A percentile compares a stretch with the other conserved stretches of the same genome.
Conservation (phyloP, 53 echinoderm and acorn worm species). For the Echinometra lucunter region DNA sequence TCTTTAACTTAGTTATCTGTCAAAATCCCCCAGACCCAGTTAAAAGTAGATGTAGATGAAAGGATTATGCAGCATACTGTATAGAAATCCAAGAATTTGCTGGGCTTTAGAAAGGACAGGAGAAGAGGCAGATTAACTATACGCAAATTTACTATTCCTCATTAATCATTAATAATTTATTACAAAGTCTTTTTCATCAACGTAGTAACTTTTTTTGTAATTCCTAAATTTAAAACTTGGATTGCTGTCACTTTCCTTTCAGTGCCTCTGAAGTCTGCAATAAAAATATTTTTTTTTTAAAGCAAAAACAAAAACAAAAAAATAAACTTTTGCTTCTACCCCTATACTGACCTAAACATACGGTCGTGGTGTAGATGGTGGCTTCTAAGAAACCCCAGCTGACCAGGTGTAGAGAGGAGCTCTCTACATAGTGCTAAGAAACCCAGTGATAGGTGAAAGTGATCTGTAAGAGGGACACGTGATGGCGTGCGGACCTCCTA, state of each 20-base stretch:
- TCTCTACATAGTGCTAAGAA: background rate
- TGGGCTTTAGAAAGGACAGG: no score
- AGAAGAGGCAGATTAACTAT: no score
- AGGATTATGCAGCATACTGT: no score
- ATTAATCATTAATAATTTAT: no score
- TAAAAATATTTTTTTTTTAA: no score
- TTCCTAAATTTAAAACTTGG: no score
- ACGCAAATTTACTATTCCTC: no score
- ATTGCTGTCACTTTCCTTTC: background rate
- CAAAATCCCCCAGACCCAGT: no score
- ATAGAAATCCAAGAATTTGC: no score
- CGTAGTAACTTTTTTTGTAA: no score
- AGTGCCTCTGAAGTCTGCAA: background rate
- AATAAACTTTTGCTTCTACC: background rate
- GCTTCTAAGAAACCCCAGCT: slow-evolving; percentile 32
- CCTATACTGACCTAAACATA: background rate
- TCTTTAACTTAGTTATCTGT: background rate
- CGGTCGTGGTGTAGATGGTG: background rate
- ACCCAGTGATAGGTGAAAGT: slow-evolving; percentile 42
- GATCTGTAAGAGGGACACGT: background rate
- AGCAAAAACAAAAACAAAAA: no score
- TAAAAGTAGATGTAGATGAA: no score
- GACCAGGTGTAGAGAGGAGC: slow-evolving; percentile 41
- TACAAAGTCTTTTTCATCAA: background rate
- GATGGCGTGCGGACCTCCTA: background rate